These are phyloP conservation scores for Pseudopodoces humilis DNA, from an alignment of 2,113 vertebrate species.

Conservation along the genomic window DNA sequence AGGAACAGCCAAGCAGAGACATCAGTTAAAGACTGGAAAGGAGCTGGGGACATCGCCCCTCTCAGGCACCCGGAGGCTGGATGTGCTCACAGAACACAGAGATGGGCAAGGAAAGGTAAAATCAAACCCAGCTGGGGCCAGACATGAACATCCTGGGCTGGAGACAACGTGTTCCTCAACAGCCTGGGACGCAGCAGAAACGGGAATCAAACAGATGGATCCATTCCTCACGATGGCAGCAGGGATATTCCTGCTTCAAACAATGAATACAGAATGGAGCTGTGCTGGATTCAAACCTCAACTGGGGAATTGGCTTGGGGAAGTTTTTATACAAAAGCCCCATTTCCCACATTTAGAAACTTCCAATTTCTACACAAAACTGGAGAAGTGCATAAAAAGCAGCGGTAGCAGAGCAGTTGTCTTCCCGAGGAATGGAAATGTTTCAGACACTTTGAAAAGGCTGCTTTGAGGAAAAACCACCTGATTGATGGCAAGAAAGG, in stretches of 20 bases:
- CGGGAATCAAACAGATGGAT: too few species aligned
- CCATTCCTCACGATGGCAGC: too few species aligned
- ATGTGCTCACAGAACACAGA: accelerated
- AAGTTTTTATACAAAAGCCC: background rate
- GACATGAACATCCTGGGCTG: accelerated
- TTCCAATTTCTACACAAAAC: background rate
- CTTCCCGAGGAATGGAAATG: background rate
- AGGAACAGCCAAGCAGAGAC: background rate
- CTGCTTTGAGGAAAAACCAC: background rate
- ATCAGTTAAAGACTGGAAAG: background rate
- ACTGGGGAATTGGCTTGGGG: background rate
- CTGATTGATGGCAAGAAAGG: background rate
- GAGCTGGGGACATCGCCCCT: background rate
- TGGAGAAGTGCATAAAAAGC: background rate
- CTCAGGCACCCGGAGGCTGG: background rate
- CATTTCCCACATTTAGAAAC: background rate
- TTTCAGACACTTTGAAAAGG: background rate
- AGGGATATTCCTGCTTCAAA: background rate
- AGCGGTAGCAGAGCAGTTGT: background rate
- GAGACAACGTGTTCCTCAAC: accelerated
- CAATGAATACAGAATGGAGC: accelerated
- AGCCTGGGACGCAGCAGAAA: background rate
- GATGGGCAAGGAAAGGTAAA: background rate
- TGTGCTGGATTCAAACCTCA: background rate
- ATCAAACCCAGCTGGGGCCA: background rate